These are phyloP conservation scores for Cepaea nemoralis DNA, from an alignment of 1,140 invertebrate genomes.

Conservation along the genomic window DNA sequence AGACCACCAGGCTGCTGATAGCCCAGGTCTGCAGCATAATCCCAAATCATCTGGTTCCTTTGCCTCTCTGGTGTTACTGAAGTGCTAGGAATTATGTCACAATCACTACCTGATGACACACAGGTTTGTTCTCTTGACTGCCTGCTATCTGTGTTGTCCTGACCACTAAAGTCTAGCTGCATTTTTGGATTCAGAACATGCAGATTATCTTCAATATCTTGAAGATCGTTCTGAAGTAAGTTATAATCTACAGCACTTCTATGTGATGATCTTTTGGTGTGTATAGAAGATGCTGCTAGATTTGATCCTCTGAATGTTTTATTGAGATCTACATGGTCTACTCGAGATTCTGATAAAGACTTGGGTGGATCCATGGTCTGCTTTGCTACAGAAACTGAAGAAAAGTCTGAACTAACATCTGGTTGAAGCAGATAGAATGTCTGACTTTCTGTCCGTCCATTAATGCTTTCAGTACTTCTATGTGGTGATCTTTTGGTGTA, in stretches of 20 bases:
- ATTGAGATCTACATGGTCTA: not conserved
- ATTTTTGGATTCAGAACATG: not conserved
- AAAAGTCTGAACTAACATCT: too few species aligned
- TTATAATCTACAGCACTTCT: slow-evolving; percentile 53
- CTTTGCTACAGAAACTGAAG: too few species aligned
- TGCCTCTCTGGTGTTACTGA: slow-evolving; percentile 44
- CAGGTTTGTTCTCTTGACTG: not conserved
- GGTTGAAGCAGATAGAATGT: too few species aligned
- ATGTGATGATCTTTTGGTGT: not conserved
- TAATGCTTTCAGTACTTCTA: too few species aligned
- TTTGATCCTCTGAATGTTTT: not conserved
- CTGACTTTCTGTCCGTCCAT: too few species aligned
- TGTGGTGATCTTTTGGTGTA: too few species aligned
- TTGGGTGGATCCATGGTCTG: too few species aligned
- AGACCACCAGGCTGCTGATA: slow-evolving; percentile 51
- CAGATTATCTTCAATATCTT: slow-evolving; percentile 63
- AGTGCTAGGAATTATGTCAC: slow-evolving; percentile 55
- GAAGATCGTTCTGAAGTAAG: slow-evolving; percentile 56
- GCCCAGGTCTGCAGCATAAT: slow-evolving; percentile 61
- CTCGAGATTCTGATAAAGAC: not conserved
- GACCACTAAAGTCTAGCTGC: not conserved
- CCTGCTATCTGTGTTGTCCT: not conserved
- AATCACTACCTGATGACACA: slow-evolving; percentile 37
- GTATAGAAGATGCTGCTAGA: not conserved
- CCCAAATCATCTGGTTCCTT: slow-evolving; percentile 56